Evolutionary conservation across 2,888 invertebrate genomes (phyloP), one percentile per base, ranked within the genome.

Genomic region (Eupithecia vulgata): DNA sequence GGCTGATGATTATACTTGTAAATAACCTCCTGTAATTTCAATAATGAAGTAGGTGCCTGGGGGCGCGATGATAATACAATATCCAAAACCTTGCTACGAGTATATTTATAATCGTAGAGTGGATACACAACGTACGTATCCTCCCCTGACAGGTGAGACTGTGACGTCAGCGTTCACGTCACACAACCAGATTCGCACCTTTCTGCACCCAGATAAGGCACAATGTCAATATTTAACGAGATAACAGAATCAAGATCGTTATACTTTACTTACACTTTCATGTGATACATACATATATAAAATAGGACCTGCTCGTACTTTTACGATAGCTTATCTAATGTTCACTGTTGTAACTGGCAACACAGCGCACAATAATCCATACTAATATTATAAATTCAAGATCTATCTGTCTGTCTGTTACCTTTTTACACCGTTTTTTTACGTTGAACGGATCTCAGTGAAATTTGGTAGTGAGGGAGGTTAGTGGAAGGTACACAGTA

Each of bases 251-350:
- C 85, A 90, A 82, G 91, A 92, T 92, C 92, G 90, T 92, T 91
- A 92, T 88, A 92, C 91, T 91, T 91, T 92, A 87, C 91, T 91
- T 92, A 87, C 91, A 89, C 90, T 91, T 89, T 89, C 84, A 79
- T 81, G 87, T 80, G 90, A 90, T 90, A 90, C 87, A 85, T 87
- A 88, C 85, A 86, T 86, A 85, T n/a, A n/a, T n/a, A 88, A 85
- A 84, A 37, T 64, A 65, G 59, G 83, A n/a, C n/a, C n/a, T 86
- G 17, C 45, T 8, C 8, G 37, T 37, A 83, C 83, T 83, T 83
- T 83, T 82, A 81, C 81, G 84, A 87, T 75, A 75, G 52, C 79
- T 82, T 78, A 80, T 83, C 82, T 84, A 84, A 85, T 82, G 83
- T 83, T 81, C 76, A 74, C 75, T 74, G n/a, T 80, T 78, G 76